A percentile compares a stretch with the other conserved stretches of the same genome.
Conservation (phyloP, 2,797 vertebrate genomes). For the Scolopax rusticola region DNA sequence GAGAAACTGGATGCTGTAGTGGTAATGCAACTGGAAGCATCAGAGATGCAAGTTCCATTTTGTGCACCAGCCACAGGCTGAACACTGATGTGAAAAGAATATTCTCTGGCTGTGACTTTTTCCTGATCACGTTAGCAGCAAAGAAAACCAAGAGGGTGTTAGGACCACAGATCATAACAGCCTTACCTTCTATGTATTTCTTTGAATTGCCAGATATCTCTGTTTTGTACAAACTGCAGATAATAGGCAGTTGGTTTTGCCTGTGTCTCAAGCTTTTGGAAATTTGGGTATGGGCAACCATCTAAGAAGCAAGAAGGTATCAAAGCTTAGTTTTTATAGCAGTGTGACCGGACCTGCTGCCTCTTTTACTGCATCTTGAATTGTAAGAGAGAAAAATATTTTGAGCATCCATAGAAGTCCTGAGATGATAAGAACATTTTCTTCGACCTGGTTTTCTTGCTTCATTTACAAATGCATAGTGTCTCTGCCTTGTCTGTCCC, state of each 20-base stretch:
- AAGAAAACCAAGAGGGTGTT: not conserved
- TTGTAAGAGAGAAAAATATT: not conserved
- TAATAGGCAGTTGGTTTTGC: not conserved
- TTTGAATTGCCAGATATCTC: not conserved
- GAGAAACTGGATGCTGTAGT: not conserved
- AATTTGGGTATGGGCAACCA: not conserved
- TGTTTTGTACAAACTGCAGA: not conserved
- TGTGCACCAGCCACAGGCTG: not conserved
- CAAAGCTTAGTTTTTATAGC: not conserved
- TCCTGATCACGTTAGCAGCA: not conserved
- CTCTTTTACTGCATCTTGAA: not conserved
- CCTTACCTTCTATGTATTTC: not conserved
- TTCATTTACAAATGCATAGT: not conserved
- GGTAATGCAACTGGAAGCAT: not conserved
- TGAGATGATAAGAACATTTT: not conserved
- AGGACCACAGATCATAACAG: not conserved
- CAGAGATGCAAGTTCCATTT: not conserved
- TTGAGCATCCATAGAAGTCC: not conserved
- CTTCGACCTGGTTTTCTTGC: not conserved
- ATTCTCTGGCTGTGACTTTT: not conserved
- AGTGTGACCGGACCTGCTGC: not conserved
- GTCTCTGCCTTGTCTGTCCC: not conserved
- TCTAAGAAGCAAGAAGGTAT: not conserved
- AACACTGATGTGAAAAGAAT: not conserved
- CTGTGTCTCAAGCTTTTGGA: not conserved